Evolutionary conservation across 2,888 invertebrate genomes (phyloP).

Genomic region (Euplexia lucipara): DNA sequence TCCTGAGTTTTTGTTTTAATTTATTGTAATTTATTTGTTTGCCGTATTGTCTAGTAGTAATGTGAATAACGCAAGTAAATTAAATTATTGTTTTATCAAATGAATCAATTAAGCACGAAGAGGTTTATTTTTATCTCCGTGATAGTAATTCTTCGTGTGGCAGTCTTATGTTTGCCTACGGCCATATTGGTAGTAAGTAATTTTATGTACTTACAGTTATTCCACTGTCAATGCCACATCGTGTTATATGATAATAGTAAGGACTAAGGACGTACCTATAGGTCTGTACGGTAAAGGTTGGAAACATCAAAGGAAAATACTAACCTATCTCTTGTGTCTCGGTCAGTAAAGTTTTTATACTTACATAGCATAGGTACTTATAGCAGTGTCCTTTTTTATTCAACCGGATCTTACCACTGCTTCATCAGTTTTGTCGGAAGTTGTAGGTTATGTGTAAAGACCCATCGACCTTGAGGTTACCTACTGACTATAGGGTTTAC

Average conservation of each 20-base stretch:
- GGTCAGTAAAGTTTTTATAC: no score
- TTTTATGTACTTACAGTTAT: constrained; percentile 38
- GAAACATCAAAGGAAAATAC: constrained; percentile 23
- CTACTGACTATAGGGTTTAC: no score
- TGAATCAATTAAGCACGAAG: constrained; percentile 43
- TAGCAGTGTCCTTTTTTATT: no score
- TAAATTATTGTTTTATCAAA: constrained; percentile 41
- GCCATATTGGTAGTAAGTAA: constrained; percentile 27
- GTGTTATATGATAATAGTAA: no score
- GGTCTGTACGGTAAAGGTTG: constrained; percentile 9
- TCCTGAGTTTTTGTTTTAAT: constrained; percentile 60
- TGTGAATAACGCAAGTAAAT: constrained; percentile 49
- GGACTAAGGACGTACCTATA: not conserved
- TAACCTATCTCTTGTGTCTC: no score
- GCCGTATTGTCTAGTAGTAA: constrained; percentile 63
- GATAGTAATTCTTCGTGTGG: constrained; percentile 35
- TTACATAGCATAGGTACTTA: no score
- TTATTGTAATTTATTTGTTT: constrained; percentile 65
- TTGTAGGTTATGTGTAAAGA: no score
- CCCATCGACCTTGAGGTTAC: no score
- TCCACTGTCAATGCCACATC: constrained; percentile 28
- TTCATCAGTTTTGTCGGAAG: no score
- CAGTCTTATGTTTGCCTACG: constrained; percentile 12
- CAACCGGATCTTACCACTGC: no score
- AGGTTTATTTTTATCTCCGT: constrained; percentile 50